Conservation (phyloP, 1,140 invertebrate genomes). For the Magallana ariakensis region DNA sequence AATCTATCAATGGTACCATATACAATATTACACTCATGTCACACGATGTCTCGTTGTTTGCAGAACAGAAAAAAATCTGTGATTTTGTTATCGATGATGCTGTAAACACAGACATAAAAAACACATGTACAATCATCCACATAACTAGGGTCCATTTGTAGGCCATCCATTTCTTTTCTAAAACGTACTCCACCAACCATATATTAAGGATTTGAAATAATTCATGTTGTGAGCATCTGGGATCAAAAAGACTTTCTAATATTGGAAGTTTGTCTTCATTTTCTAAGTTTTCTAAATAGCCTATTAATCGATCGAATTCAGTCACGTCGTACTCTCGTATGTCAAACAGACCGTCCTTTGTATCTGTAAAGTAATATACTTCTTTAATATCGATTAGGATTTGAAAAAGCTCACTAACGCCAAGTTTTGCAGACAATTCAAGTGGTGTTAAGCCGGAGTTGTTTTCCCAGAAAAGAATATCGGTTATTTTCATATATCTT, state of each 20-base stretch:
- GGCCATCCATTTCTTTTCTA: slow-evolving; percentile 57
- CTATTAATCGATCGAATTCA: slow-evolving; percentile 49
- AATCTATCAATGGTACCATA: too few relatives aligned
- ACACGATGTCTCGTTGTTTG: neutral
- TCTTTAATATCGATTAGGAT: slow-evolving; percentile 56
- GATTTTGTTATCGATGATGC: neutral
- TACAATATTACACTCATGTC: neutral
- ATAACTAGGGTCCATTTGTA: slow-evolving; percentile 47
- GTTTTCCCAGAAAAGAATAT: slow-evolving; percentile 65
- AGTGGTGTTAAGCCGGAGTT: slow-evolving; percentile 57
- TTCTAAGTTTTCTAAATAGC: neutral
- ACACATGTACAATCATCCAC: slow-evolving; percentile 55
- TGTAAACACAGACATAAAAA: slow-evolving; percentile 55
- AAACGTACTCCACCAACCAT: slow-evolving; percentile 48
- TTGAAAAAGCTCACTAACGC: slow-evolving; percentile 60
- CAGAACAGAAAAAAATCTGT: neutral
- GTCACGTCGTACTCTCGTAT: slow-evolving; percentile 65
- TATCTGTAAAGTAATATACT: slow-evolving; percentile 58
- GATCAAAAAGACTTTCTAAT: slow-evolving; percentile 57
- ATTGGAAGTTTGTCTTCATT: neutral
- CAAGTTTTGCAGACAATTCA: slow-evolving; percentile 60
- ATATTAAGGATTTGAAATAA: slow-evolving; percentile 58
- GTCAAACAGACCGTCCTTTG: slow-evolving; percentile 63
- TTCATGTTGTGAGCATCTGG: slow-evolving; percentile 1
- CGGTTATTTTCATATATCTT: neutral